phyloP scores from a whole-genome alignment of 2,797 vertebrate genomes.

The Leptatherina wallacei region DNA sequence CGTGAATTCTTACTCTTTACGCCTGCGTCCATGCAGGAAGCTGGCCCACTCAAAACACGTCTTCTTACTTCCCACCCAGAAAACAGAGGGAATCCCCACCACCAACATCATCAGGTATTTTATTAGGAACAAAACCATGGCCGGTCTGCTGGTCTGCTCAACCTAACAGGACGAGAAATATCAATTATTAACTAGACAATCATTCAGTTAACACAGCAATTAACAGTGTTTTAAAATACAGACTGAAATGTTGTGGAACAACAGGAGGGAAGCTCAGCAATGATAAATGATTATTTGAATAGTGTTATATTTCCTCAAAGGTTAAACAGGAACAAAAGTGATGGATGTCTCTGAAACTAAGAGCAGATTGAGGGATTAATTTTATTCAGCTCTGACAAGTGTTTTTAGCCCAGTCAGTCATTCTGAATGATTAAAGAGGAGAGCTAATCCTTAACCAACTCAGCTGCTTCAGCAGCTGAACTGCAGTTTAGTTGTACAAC shows the following conservation, averaged over 20 bases:
- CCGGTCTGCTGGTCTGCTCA: slow-evolving; percentile 88
- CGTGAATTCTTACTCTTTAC: slow-evolving; percentile 89
- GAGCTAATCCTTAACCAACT: slow-evolving; percentile 15
- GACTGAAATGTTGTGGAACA: neutral
- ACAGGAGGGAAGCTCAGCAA: neutral
- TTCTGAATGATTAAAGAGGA: slow-evolving; percentile 15
- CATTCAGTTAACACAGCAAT: neutral
- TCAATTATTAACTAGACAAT: neutral
- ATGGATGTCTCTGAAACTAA: slow-evolving; percentile 5
- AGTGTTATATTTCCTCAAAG: slow-evolving; percentile 14
- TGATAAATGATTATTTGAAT: neutral
- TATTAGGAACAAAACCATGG: slow-evolving; percentile 92
- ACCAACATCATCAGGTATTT: slow-evolving; percentile 97
- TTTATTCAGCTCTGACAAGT: slow-evolving; percentile 16
- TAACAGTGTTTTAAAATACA: neutral
- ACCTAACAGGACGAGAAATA: slow-evolving; percentile 79
- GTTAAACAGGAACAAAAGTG: slow-evolving; percentile 1
- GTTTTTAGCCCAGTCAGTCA: slow-evolving; percentile 20
- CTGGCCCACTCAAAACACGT: slow-evolving; percentile 98
- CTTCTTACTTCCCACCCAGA: slow-evolving; percentile 99
- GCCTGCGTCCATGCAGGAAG: slow-evolving; percentile 92
- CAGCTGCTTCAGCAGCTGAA: slow-evolving; percentile 43
- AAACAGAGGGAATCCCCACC: slow-evolving; percentile 95
- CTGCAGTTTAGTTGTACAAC: neutral
- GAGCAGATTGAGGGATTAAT: slow-evolving; percentile 6